phyloP scores from a whole-genome alignment of 1,140 invertebrate genomes.

The Ips nitidus region DNA sequence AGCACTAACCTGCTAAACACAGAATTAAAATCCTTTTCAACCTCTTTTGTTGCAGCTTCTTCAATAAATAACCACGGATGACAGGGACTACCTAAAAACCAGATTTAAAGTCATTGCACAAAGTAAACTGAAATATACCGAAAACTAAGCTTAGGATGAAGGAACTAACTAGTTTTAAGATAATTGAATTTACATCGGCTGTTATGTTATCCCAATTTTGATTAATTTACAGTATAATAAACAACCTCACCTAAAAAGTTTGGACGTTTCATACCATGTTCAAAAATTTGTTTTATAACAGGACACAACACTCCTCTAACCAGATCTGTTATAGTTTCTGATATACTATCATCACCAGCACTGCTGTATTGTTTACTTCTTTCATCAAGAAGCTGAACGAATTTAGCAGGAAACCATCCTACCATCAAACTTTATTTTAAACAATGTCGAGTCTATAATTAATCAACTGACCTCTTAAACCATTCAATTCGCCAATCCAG shows the following conservation, averaged over 20 bases:
- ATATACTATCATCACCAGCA: constrained; percentile 96
- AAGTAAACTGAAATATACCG: too few relatives aligned
- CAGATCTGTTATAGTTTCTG: constrained; percentile 93
- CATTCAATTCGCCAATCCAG: constrained; percentile 99
- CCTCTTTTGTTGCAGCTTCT: constrained; percentile 92
- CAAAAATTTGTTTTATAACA: constrained; percentile 90
- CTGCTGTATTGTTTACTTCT: constrained; percentile 94
- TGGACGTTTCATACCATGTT: constrained; percentile 94
- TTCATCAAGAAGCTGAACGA: constrained; percentile 96
- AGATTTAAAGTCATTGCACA: not conserved
- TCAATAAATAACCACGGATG: constrained; percentile 99
- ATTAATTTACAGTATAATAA: constrained; percentile 12
- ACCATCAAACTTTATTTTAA: constrained; percentile 23
- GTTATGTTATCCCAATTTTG: not conserved
- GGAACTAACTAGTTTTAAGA: too few relatives aligned
- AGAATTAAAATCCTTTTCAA: constrained; percentile 97
- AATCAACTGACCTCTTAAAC: constrained; percentile 69
- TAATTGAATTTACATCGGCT: too few relatives aligned
- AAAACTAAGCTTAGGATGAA: too few relatives aligned
- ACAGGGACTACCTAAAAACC: constrained; percentile 74
- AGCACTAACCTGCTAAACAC: constrained; percentile 96
- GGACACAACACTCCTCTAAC: constrained; percentile 93
- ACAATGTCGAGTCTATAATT: not conserved
- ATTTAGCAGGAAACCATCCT: constrained; percentile 99
- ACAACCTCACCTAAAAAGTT: constrained; percentile 63